Conservation (phyloP, 2,888 invertebrate species). For the Synanthedon andrenaeformis region DNA sequence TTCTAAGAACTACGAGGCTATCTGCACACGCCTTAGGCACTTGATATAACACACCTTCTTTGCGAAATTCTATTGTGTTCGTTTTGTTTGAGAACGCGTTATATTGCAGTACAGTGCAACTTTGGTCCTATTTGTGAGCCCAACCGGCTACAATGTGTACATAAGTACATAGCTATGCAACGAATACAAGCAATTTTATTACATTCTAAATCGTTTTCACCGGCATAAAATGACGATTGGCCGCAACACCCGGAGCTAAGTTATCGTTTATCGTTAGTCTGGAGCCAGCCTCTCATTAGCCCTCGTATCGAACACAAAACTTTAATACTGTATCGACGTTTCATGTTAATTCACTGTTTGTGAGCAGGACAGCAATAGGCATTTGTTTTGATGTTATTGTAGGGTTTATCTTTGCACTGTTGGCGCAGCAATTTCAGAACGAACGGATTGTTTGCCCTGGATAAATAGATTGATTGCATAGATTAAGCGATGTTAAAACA, state of each 20-base stretch:
- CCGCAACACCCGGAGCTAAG: slow-evolving; percentile 1
- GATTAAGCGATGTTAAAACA: too few relatives aligned
- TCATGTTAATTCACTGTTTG: not conserved
- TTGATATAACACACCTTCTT: too few relatives aligned
- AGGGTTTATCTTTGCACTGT: too few relatives aligned
- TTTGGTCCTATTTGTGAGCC: slow-evolving; percentile 1
- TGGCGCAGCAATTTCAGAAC: not conserved
- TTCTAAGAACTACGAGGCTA: too few relatives aligned
- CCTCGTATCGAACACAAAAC: not conserved
- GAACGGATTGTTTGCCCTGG: too few relatives aligned
- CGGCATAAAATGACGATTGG: slow-evolving; percentile 8
- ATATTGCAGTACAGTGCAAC: not conserved
- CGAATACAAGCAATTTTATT: slow-evolving; percentile 14
- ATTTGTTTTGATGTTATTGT: too few relatives aligned
- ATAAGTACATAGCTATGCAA: slow-evolving; percentile 3
- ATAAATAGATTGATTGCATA: too few relatives aligned
- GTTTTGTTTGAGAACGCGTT: too few relatives aligned
- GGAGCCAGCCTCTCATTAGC: not conserved
- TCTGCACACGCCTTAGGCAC: too few relatives aligned
- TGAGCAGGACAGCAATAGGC: not conserved
- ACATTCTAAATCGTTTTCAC: slow-evolving; percentile 16
- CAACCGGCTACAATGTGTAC: slow-evolving; percentile 1
- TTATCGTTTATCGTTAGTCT: not conserved
- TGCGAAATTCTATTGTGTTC: too few relatives aligned
- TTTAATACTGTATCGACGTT: not conserved